phyloP scores from a whole-genome alignment of 2,888 invertebrate genomes.

The Dryomyza anilis region DNA sequence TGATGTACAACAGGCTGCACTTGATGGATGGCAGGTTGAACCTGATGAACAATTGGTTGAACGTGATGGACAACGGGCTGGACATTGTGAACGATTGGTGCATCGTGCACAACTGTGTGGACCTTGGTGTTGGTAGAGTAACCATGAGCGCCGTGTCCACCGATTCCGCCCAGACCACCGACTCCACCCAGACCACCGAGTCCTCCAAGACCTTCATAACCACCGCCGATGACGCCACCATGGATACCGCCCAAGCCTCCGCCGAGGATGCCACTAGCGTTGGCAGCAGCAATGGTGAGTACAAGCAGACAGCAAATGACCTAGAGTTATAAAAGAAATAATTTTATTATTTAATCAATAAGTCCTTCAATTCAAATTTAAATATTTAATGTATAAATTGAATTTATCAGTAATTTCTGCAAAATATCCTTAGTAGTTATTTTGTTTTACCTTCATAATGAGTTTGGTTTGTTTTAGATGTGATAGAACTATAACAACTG shows the following conservation, averaged over 20 bases:
- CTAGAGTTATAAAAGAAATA: slow-evolving; percentile 27
- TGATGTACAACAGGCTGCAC: no score
- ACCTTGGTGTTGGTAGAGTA: neutral
- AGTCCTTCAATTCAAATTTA: no score
- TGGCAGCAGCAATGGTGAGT: slow-evolving; percentile 42
- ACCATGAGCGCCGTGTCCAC: neutral
- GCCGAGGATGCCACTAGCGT: slow-evolving; percentile 42
- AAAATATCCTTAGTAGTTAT: no score
- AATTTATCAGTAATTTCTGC: no score
- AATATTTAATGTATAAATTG: no score
- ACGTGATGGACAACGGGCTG: slow-evolving; percentile 34
- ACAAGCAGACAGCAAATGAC: slow-evolving; percentile 43
- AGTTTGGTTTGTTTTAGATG: no score
- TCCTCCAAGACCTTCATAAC: neutral
- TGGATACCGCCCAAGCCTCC: no score
- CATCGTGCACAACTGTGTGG: slow-evolving; percentile 15
- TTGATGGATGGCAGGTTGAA: no score
- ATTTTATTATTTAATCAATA: no score
- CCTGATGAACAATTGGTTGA: slow-evolving; percentile 3
- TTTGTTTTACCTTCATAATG: no score
- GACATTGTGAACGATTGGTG: neutral
- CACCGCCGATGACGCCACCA: no score
- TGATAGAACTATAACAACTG: no score
- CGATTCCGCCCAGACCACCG: neutral
- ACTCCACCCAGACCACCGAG: neutral